Percentiles rank a stretch among this genome's conserved stretches.
These are phyloP conservation scores for Uropetala carovei DNA, from an alignment of 2,888 invertebrate species.

Conservation along the genomic window DNA sequence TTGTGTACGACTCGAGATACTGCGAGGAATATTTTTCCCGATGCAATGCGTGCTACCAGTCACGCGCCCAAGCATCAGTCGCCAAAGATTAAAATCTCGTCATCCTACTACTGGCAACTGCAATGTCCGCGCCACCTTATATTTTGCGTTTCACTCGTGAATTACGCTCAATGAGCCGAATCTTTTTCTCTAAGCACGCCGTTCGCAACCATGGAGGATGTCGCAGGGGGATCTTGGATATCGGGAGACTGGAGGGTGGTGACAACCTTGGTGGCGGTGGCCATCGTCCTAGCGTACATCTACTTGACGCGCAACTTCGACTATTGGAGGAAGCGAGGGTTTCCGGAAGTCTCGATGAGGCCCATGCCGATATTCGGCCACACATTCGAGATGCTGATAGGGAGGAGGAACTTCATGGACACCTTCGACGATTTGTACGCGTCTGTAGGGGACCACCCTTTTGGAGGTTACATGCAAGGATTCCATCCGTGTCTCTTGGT, in stretches of 20 bases:
- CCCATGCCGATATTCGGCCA: slow-evolving; percentile 67
- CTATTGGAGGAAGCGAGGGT: slow-evolving; percentile 67
- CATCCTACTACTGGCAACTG: too few relatives aligned
- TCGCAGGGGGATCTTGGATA: background rate
- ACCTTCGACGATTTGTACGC: slow-evolving; percentile 65
- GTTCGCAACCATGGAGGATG: background rate
- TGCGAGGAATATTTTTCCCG: too few relatives aligned
- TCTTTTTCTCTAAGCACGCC: background rate
- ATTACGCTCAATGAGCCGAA: too few relatives aligned
- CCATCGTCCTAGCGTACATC: slow-evolving; percentile 31
- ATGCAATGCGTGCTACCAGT: too few relatives aligned
- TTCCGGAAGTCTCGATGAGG: slow-evolving; percentile 55
- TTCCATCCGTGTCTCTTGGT: slow-evolving; percentile 67
- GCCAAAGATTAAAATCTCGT: too few relatives aligned
- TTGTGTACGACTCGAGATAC: too few relatives aligned
- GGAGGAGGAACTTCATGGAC: slow-evolving; percentile 51
- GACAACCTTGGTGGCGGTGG: background rate
- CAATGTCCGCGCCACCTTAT: background rate
- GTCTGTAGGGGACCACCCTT: slow-evolving; percentile 38
- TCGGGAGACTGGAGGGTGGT: background rate
- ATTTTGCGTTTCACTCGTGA: background rate
- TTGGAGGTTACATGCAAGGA: slow-evolving; percentile 66
- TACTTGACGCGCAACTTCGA: slow-evolving; percentile 65
- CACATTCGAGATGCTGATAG: slow-evolving; percentile 58
- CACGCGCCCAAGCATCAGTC: too few relatives aligned